Base-by-base conservation (phyloP, 1,140 invertebrate species). In the Eueides isabella region DNA sequence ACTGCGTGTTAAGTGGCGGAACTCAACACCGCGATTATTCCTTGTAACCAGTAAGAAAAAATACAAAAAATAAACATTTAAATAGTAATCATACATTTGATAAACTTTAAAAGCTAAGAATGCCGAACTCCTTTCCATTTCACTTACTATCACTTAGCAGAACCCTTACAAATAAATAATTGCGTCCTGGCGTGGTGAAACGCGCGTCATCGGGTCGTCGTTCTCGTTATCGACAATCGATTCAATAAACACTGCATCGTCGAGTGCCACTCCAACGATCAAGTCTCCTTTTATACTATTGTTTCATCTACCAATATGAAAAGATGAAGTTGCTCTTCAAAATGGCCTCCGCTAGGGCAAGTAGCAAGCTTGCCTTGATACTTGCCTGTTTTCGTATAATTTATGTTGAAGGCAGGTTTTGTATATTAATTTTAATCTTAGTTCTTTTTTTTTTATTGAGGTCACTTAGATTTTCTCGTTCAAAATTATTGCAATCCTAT, bases 211-310 rank as follows among this genome's bases (percentile, higher is more conserved):
- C 26, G 61, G 77, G 84, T 84, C 78, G 78, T 74, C 72, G 84
- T 66, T 72, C 83, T 75, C 71, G 74, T 71, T 85, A 75, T 79
- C 75, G 68, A 31, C 66, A 78, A 79, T 81, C 80, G 80, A 83
- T 78, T 80, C 69, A 76, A 80, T 78, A 84, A 80, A 77, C 76
- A 80, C 64, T 67, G 63, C 65, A 76, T 61, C 71, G 41, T 68
- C 61, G 62, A 74, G 67, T 69, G 61, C 61, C 30, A 71, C 68
- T 69, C 26, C 55, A 75, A 67, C 72, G 64, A 71, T 71, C 61
- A 48, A 70, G 61, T 68, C 66, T 26, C 48, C 11, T 26, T 55
- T 55, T 26, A 23, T 55, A 14, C 48, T 55, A 2, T 55, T 23
- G 23, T 55, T 55, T n/a, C 48, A 55, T 55, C 23, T 55, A 44